These are phyloP conservation scores for Mobula birostris DNA, from an alignment of 2,113 vertebrate species.

Conservation along the genomic window DNA sequence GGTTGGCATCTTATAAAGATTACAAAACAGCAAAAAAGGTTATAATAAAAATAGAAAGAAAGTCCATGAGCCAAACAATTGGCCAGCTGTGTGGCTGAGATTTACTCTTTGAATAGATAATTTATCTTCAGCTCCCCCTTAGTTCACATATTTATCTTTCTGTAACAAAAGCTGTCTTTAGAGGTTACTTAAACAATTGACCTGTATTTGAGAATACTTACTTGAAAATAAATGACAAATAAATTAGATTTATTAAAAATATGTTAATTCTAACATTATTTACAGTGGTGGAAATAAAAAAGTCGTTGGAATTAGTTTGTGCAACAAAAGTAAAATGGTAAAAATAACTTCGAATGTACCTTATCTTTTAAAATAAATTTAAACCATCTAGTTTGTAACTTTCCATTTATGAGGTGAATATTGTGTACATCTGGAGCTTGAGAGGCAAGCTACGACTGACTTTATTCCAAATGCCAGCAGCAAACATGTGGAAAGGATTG, in stretches of 20 bases:
- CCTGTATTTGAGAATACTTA: not conserved
- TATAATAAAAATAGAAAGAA: not conserved
- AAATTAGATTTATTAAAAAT: no score
- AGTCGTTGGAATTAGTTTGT: not conserved
- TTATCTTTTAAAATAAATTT: not conserved
- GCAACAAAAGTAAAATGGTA: not conserved
- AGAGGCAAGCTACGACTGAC: not conserved
- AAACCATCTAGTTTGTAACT: not conserved
- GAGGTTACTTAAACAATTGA: not conserved
- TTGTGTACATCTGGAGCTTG: conserved; percentile 23
- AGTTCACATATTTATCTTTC: not conserved
- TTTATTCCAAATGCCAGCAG: conserved; percentile 21
- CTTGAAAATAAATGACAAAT: not conserved
- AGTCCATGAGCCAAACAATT: not conserved
- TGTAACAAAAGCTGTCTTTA: not conserved
- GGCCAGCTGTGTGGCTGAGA: not conserved
- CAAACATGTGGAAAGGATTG: conserved; percentile 11
- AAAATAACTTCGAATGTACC: not conserved
- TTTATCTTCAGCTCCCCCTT: not conserved
- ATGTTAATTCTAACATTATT: not conserved
- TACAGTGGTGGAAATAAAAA: not conserved
- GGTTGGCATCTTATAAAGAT: not conserved
- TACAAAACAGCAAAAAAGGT: not conserved
- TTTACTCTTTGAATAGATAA: not conserved
- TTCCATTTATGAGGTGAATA: conserved; percentile 28